phyloP scores from a whole-genome alignment of 2,888 invertebrate species.

The Lomographa bimaculata region DNA sequence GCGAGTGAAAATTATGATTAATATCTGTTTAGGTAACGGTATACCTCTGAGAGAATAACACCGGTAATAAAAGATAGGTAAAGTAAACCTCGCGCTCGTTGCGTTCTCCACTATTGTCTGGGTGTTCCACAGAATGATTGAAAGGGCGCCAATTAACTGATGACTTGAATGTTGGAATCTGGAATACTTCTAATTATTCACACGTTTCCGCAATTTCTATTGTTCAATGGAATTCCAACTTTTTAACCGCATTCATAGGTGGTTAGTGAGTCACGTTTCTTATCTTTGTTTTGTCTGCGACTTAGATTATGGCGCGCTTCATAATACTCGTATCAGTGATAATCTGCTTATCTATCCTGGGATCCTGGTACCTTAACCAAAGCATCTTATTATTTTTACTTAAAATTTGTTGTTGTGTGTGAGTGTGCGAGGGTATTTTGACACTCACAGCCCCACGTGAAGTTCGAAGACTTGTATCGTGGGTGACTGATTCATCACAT shows the following conservation, averaged over 20 bases:
- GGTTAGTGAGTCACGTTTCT: constrained; percentile 33
- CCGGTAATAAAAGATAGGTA: constrained; percentile 24
- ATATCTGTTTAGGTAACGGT: constrained; percentile 81
- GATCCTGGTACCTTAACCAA: too few relatives aligned
- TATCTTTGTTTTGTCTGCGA: constrained; percentile 25
- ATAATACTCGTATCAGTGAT: constrained; percentile 6
- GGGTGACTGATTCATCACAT: too few relatives aligned
- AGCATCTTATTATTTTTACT: too few relatives aligned
- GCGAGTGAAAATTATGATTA: constrained; percentile 83
- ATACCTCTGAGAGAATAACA: constrained; percentile 47
- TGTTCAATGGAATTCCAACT: constrained; percentile 42
- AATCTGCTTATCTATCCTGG: background rate
- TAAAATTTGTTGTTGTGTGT: too few relatives aligned
- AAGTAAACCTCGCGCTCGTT: constrained; percentile 18
- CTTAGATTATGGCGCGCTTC: constrained; percentile 3
- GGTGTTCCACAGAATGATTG: constrained; percentile 47
- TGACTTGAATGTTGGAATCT: constrained; percentile 41
- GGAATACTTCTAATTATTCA: constrained; percentile 47
- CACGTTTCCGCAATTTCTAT: constrained; percentile 50
- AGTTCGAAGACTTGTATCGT: too few relatives aligned
- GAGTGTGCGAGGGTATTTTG: too few relatives aligned
- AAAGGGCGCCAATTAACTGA: constrained; percentile 66
- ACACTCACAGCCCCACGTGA: too few relatives aligned
- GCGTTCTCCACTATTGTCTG: constrained; percentile 23
- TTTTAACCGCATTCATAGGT: constrained; percentile 30